Evolutionary conservation across 2,888 invertebrate species (phyloP), one percentile per base, ranked within the genome.

Genomic region (Philereme transversata): DNA sequence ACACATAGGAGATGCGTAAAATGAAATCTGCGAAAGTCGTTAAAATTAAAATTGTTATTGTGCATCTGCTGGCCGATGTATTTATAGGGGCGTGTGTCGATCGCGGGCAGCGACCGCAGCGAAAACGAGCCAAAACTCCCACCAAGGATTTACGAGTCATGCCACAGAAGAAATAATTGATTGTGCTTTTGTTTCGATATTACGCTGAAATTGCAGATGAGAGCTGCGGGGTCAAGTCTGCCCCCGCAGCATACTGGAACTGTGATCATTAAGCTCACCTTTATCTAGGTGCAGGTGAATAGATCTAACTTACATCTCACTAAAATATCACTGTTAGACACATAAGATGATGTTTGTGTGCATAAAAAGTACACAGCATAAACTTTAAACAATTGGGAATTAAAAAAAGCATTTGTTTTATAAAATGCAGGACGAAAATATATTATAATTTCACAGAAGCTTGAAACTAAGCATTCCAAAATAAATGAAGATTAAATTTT

Each of bases 31-130:
- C 78, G 69, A 82, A 82, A 81, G 76, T 80, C 74, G 77, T 82
- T 81, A 79, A 79, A 81, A 79, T 79, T 79, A 79, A 78, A 78
- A 80, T 73, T 75, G 73, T 75, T 75, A 65, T 76, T 81, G 82
- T 87, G 86, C 87, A 88, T 87, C 75, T 77, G 77, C 74, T 82
- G 76, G 79, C 77, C 73, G 79, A 81, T 79, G 79, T 88, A 87
- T 87, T 88, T 86, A 87, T 87, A 88, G 84, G 84, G 82, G 76
- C 74, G 81, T 78, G 75, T 74, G 80, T 79, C 77, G 77, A 71
- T 76, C 74, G 75, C 76, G 73, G 77, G 71, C 77, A 73, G 60
- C 73, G 75, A 73, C 64, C 78, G 59, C 63, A 71, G 60, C 70
- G 74, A 70, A 75, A 77, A 72, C 68, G 67, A 67, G 63, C 72